phyloP scores from a whole-genome alignment of 2,113 vertebrate genomes.

The Dicerorhinus sumatrensis region DNA sequence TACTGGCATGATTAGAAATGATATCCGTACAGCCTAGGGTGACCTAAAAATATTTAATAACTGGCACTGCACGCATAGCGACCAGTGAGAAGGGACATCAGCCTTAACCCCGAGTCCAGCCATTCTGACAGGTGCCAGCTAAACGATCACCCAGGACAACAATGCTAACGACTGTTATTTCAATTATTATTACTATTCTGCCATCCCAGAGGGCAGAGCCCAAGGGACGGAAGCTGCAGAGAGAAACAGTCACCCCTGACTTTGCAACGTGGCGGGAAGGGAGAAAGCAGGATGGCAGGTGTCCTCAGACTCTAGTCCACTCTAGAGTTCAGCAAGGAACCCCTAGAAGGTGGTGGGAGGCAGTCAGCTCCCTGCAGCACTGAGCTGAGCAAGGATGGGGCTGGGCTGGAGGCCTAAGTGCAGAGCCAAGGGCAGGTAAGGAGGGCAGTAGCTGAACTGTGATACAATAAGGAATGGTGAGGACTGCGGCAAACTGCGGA shows the following conservation, averaged over 20 bases:
- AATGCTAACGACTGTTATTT: fast-evolving
- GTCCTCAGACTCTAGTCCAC: background rate
- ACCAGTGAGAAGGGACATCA: background rate
- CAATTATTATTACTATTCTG: too few species aligned
- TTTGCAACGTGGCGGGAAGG: background rate
- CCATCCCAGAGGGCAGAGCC: background rate
- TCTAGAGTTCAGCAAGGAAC: background rate
- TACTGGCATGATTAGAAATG: background rate
- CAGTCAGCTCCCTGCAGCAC: background rate
- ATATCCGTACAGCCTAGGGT: background rate
- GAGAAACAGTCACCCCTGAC: background rate
- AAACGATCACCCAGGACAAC: fast-evolving
- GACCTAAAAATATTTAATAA: background rate
- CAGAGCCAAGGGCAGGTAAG: background rate
- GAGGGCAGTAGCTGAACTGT: background rate
- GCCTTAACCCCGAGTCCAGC: background rate
- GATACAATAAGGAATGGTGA: background rate
- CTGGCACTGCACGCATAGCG: background rate
- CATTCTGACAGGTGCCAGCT: fast-evolving
- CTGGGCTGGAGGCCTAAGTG: background rate
- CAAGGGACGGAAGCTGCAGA: background rate
- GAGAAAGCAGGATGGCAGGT: background rate
- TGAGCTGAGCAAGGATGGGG: fast-evolving
- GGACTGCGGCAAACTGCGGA: background rate
- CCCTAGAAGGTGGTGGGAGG: background rate